phyloP scores from a whole-genome alignment of 2,797 vertebrate genomes.

The Trachops cirrhosus region DNA sequence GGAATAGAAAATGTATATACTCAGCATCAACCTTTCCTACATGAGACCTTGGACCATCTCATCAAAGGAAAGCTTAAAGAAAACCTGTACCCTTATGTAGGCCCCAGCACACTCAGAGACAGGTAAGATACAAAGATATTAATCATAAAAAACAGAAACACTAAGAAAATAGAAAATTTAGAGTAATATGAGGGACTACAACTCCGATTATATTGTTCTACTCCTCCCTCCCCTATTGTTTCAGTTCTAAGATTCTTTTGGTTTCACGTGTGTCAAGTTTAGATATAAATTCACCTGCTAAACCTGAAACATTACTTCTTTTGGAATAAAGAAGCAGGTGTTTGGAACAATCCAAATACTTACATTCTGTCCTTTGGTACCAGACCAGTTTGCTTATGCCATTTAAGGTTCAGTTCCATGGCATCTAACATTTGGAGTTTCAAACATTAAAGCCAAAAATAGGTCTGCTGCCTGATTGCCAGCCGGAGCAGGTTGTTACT shows the following conservation, averaged over 20 bases:
- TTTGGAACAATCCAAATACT: background rate
- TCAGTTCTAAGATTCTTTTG: conserved; percentile 7
- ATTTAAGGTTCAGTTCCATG: conserved; percentile 55
- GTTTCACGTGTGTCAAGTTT: background rate
- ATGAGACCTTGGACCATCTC: conserved; percentile 95
- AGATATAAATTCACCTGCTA: background rate
- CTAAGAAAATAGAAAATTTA: background rate
- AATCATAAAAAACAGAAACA: conserved; percentile 4
- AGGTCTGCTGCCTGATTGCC: conserved; percentile 53
- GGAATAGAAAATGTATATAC: conserved; percentile 97
- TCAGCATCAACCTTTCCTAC: conserved; percentile 94
- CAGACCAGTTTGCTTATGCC: conserved; percentile 1
- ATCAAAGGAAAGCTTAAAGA: conserved; percentile 97
- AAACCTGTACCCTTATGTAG: conserved; percentile 95
- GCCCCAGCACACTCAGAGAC: conserved; percentile 94
- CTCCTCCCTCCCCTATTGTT: background rate
- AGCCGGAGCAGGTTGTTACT: conserved; percentile 64
- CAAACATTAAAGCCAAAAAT: conserved; percentile 63
- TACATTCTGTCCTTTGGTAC: background rate
- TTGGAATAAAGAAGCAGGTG: conserved; percentile 22
- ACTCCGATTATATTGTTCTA: background rate
- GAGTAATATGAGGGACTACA: background rate
- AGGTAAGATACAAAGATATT: conserved; percentile 81
- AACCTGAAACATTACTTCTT: background rate
- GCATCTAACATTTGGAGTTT: conserved; percentile 67